These are phyloP conservation scores for Etheostoma perlongum DNA, from an alignment of 2,797 vertebrate genomes.

Conservation along the genomic window DNA sequence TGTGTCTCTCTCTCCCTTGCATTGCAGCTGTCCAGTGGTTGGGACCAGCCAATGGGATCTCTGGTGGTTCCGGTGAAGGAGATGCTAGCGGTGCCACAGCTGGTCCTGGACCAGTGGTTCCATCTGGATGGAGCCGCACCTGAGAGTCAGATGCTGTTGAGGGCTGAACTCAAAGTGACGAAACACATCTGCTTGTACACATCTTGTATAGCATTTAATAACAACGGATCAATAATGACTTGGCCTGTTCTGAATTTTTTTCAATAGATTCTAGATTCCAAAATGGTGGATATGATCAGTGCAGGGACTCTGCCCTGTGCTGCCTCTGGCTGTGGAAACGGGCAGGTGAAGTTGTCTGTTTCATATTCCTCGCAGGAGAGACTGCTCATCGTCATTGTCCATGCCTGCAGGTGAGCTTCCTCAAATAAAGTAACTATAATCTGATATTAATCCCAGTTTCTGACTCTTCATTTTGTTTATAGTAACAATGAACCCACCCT, in stretches of 20 bases:
- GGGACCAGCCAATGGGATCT: constrained; percentile 86
- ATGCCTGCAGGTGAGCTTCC: constrained; percentile 87
- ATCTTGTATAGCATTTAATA: background rate
- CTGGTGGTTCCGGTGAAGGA: constrained; percentile 87
- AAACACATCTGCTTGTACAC: background rate
- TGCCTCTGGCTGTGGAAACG: constrained; percentile 51
- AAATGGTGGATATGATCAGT: constrained; percentile 80
- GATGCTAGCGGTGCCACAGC: constrained; percentile 83
- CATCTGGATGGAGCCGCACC: constrained; percentile 80
- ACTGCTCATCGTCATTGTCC: constrained; percentile 86
- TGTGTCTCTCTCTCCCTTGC: background rate
- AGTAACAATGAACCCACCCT: background rate
- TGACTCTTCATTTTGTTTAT: background rate
- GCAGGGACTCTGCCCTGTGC: constrained; percentile 74
- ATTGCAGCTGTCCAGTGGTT: constrained; percentile 76
- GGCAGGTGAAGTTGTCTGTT: constrained; percentile 87
- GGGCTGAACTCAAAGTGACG: constrained; percentile 88
- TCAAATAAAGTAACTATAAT: background rate
- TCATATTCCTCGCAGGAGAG: constrained; percentile 83
- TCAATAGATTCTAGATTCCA: constrained; percentile 80
- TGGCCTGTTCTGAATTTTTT: background rate
- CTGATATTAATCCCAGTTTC: background rate
- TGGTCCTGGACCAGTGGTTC: constrained; percentile 90
- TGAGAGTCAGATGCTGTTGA: constrained; percentile 88
- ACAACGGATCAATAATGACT: background rate